Base-by-base conservation (phyloP, 2,888 invertebrate genomes). In the Phymatocera aterrima region DNA sequence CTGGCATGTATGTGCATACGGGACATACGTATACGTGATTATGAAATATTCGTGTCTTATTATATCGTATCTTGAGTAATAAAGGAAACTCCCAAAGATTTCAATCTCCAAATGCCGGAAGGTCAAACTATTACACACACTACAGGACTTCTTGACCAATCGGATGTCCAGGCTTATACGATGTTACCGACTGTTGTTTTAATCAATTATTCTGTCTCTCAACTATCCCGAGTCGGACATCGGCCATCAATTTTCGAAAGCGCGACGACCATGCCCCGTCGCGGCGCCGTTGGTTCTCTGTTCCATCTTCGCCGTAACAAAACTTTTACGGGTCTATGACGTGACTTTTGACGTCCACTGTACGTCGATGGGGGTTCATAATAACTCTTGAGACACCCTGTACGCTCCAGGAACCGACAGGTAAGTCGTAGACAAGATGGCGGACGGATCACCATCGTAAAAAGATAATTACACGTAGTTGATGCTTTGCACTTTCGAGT, bases 401-500 rank as follows among this genome's bases (percentile, higher is more conserved):
- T 75, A 75, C 57, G 37, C 43, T 28, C 40, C 34, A 57, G 75
- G 75, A 75, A 57, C 75, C 57, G 75, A 72, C 72, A 48, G 72
- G 72, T 72, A 72, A 75, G 57, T 28, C 57, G 80, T 80, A 77
- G 75, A 70, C 51, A 80, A 81, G 80, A 82, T 82, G 82, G 81
- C 83, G 81, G 79, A 79, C 77, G 77, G 82, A 84, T 84, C 84
- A 80, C 80, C 80, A 79, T 81, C 83, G 84, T 83, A 83, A 84
- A 84, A 85, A 84, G 81, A 80, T 85, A 84, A 85, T 85, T 85
- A 83, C 83, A 79, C 82, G 79, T 72, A 57, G 75, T 60, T 37
- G 75, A 75, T 75, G 57, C 75, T 75, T 75, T 75, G 75, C 57
- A 60, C 54, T 60, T 75, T 3, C 21, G 24, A 57, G 15, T 12